Evolutionary conservation across 2,797 vertebrate species (phyloP).

Genomic region (Acipenser transmontanus): DNA sequence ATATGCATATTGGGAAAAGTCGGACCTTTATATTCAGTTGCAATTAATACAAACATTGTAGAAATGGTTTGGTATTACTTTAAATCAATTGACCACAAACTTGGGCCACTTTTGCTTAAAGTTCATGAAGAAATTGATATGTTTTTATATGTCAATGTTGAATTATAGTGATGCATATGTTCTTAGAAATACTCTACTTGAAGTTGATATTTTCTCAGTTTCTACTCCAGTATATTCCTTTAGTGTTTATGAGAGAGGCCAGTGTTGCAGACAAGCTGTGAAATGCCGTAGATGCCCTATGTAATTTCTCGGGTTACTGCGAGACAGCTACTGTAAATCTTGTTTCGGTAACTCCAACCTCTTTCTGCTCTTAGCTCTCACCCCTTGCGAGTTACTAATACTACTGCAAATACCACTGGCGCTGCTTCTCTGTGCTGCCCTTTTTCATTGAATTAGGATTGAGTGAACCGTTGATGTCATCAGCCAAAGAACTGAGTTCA

Average conservation of each 20-base stretch:
- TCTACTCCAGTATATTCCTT: constrained; percentile 23
- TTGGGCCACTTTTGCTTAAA: too few species aligned
- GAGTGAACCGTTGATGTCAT: constrained; percentile 52
- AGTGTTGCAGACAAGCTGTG: constrained; percentile 43
- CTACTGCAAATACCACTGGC: constrained; percentile 14
- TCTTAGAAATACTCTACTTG: too few species aligned
- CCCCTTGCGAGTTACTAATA: constrained; percentile 17
- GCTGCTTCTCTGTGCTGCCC: constrained; percentile 21
- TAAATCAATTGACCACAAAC: too few species aligned
- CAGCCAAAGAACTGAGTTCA: constrained; percentile 33
- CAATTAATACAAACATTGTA: too few species aligned
- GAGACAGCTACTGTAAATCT: constrained; percentile 35
- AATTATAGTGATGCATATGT: too few species aligned
- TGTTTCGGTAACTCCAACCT: constrained; percentile 3
- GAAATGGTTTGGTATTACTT: too few species aligned
- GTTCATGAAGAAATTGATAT: too few species aligned
- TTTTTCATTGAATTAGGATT: constrained; percentile 42
- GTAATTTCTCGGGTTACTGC: constrained; percentile 59
- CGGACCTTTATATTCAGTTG: too few species aligned
- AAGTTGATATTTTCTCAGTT: too few species aligned
- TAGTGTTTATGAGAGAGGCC: constrained; percentile 46
- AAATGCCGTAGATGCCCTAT: constrained; percentile 53
- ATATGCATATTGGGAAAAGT: too few species aligned
- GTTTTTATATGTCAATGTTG: too few species aligned
- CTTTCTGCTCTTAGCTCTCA: neutral